These are phyloP conservation scores for Cepaea nemoralis DNA, from an alignment of 1,140 invertebrate genomes.

Conservation along the genomic window DNA sequence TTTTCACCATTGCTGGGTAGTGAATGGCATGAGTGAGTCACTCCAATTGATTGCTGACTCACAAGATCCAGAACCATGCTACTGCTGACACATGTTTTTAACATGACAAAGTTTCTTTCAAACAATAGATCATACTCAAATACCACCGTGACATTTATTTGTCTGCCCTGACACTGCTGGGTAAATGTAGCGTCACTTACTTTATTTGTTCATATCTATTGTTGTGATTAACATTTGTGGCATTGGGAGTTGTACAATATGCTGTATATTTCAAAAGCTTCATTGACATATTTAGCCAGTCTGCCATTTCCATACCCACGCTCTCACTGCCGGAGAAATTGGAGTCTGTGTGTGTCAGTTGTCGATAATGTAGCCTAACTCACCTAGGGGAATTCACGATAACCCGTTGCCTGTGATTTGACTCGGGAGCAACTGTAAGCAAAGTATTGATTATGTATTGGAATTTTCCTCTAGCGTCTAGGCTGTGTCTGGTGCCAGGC, in stretches of 20 bases:
- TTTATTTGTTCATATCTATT: neutral
- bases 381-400: slow-evolving; percentile 24
- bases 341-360: neutral
- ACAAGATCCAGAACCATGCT: neutral
- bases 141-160: neutral
- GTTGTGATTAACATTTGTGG: no score
- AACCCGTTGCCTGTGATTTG: neutral
- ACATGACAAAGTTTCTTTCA: neutral
- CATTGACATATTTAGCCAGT: neutral
- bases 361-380: neutral
- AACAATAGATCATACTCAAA: no score
- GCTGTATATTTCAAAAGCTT: neutral
- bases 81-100: neutral
- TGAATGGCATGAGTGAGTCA: neutral
- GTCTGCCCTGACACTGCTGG: neutral
- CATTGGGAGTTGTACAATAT: neutral
- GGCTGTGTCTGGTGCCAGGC: neutral
- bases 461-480: neutral
- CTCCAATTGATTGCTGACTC: neutral
- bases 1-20: no score
- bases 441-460: neutral
- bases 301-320: neutral
- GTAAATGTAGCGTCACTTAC: neutral
- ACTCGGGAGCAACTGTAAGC: neutral
- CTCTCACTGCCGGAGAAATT: neutral